Conservation (phyloP, 2,113 vertebrate genomes). For the Ranitomeya variabilis region DNA sequence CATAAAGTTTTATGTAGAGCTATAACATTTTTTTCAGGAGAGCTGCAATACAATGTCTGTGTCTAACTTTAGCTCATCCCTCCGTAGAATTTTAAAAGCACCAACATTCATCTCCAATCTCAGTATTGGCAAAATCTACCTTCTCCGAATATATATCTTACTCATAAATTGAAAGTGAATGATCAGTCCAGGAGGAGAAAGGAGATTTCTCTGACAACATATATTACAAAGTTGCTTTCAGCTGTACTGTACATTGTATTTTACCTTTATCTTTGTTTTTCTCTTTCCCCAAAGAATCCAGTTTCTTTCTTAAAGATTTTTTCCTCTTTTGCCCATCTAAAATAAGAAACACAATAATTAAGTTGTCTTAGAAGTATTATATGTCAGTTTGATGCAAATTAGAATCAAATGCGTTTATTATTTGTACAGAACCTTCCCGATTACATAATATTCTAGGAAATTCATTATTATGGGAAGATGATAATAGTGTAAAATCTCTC, state of each 20-base stretch:
- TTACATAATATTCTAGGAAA: not conserved
- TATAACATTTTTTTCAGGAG: no score
- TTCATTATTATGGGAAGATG: not conserved
- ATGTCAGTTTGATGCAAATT: not conserved
- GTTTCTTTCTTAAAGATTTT: constrained; percentile 91
- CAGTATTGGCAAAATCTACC: no score
- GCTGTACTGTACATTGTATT: not conserved
- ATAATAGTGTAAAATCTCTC: not conserved
- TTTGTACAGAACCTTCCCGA: not conserved
- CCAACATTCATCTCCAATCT: no score
- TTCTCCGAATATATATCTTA: no score
- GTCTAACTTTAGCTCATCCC: no score
- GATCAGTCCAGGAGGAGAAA: no score
- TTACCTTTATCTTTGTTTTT: constrained; percentile 96
- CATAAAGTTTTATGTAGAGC: no score
- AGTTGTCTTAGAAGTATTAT: not conserved
- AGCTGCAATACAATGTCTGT: no score
- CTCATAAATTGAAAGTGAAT: no score
- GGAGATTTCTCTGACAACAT: no score
- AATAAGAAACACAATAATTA: constrained; percentile 52
- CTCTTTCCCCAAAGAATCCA: constrained; percentile 95
- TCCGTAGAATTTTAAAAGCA: no score
- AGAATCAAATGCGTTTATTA: not conserved
- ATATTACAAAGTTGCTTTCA: no score
- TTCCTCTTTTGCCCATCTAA: constrained; percentile 93